Evolutionary conservation across 2,113 vertebrate genomes (phyloP), one percentile per base, ranked within the genome.

Genomic region (Grallaria varia): DNA sequence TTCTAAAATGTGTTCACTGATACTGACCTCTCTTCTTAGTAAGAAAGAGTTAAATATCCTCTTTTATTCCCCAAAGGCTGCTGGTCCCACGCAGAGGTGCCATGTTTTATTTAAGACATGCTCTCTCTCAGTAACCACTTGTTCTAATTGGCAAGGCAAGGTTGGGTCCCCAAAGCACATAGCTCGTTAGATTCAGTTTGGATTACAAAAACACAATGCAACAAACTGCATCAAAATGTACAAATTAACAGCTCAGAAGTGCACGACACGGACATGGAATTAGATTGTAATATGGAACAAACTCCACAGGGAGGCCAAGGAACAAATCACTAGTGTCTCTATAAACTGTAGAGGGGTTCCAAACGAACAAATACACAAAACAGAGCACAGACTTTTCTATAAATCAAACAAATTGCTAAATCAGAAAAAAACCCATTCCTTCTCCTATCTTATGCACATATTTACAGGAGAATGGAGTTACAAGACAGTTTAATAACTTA

Each of bases 51-150:
- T 98, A 98, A 98, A 95, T 14, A 86, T 40, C 83, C 93, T 91
- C 80, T 92, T 90, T 96, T 95, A 97, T 86, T 97, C 97, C 87
- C 97, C 4, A 3, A 88, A 90, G 93, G 92, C 73, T 92, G 60
- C 87, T 90, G 88, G 91, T 94, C 83, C 92, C 96, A 97, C 12
- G 19, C 96, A 97, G 83, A 94, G 94, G 91, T 97, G 96, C 97
- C 97, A 98, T 98, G 97, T 98, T 98, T 98, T 98, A 98, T 98
- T 98, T 98, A 98, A 98, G 98, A 97, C 96, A 97, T 92, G 96
- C 95, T 97, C 96, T 95, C 97, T 97, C 97, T 96, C 97, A 97
- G 97, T 97, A 98, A 98, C 97, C 96, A 97, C 97, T 98, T 97
- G 95, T 96, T 98, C 98, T 98, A 98, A 98, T 98, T 98, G 98